Evolutionary conservation across 1,140 invertebrate genomes (phyloP).

Genomic region (Drosophila eugracilis): DNA sequence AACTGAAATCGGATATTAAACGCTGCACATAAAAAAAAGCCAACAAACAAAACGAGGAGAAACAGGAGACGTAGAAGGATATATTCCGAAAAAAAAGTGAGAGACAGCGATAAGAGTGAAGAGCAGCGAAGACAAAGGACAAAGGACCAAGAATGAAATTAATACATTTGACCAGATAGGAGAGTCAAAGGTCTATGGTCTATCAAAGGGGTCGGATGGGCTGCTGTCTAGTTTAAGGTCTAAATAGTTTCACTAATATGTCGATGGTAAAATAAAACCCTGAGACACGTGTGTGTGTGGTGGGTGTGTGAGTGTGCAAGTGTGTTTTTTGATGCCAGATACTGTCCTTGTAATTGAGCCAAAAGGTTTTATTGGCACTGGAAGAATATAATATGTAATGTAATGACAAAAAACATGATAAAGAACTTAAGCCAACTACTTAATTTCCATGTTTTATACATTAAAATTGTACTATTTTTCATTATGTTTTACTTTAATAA

Average conservation of each 20-base stretch:
- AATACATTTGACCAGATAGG: slow-evolving; percentile 52
- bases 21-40: slow-evolving; percentile 58
- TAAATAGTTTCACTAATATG: slow-evolving; percentile 76
- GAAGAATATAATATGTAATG: slow-evolving; percentile 8
- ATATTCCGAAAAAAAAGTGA: slow-evolving; percentile 6
- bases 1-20: slow-evolving; percentile 83
- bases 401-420: no score
- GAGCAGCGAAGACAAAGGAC: slow-evolving; percentile 25
- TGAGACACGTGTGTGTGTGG: slow-evolving; percentile 52
- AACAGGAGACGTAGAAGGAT: slow-evolving; percentile 35
- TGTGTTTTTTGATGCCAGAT: slow-evolving; percentile 23
- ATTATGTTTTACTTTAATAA: no score
- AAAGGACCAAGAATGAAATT: slow-evolving; percentile 57
- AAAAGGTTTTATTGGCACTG: slow-evolving; percentile 29
- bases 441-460: neutral
- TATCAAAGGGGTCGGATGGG: slow-evolving; percentile 4
- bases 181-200: slow-evolving; percentile 15
- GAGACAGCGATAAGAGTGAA: slow-evolving; percentile 10
- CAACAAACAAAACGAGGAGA: slow-evolving; percentile 41
- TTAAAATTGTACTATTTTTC: no score
- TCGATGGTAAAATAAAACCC: slow-evolving; percentile 73
- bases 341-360: slow-evolving; percentile 65
- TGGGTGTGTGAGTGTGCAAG: slow-evolving; percentile 14
- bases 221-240: slow-evolving; percentile 30
- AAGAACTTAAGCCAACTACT: neutral